Conservation (phyloP, 2,888 invertebrate genomes). For the Epicampocera succincta region DNA sequence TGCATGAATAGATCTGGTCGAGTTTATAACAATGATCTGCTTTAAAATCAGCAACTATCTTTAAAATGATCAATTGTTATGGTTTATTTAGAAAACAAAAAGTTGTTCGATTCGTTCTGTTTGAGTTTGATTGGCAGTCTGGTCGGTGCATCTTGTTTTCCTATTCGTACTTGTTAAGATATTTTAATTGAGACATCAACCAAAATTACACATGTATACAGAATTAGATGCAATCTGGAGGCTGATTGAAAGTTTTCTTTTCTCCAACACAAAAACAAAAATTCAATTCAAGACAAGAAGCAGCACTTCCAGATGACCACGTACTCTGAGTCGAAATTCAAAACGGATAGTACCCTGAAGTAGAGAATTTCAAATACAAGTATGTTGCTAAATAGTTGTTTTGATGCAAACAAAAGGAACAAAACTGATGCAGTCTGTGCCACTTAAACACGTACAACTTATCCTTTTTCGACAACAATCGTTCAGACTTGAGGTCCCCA, state of each 20-base stretch:
- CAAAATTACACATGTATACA: conserved; percentile 68
- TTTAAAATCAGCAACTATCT: conserved; percentile 63
- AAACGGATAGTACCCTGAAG: conserved; percentile 37
- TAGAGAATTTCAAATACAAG: conserved; percentile 1
- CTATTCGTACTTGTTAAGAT: conserved; percentile 61
- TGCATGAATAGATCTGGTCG: conserved; percentile 59
- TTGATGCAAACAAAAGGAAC: neutral
- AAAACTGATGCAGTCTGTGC: neutral
- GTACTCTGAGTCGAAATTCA: neutral
- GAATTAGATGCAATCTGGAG: conserved; percentile 52
- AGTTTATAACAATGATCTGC: conserved; percentile 65
- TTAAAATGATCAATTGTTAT: conserved; percentile 68
- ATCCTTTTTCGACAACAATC: no score
- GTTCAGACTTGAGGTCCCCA: no score
- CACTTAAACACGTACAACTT: no score
- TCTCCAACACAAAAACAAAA: neutral
- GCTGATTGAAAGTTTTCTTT: conserved; percentile 23
- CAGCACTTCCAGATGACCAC: conserved; percentile 1
- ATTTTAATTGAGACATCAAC: conserved; percentile 71
- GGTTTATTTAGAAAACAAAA: conserved; percentile 62
- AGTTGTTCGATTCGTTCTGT: conserved; percentile 37
- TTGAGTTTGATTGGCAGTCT: conserved; percentile 58
- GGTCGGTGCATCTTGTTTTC: conserved; percentile 9
- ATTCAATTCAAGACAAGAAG: neutral
- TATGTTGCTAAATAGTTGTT: conserved; percentile 40